Conservation (phyloP, 2,113 vertebrate genomes). For the Protobothrops mucrosquamatus region DNA sequence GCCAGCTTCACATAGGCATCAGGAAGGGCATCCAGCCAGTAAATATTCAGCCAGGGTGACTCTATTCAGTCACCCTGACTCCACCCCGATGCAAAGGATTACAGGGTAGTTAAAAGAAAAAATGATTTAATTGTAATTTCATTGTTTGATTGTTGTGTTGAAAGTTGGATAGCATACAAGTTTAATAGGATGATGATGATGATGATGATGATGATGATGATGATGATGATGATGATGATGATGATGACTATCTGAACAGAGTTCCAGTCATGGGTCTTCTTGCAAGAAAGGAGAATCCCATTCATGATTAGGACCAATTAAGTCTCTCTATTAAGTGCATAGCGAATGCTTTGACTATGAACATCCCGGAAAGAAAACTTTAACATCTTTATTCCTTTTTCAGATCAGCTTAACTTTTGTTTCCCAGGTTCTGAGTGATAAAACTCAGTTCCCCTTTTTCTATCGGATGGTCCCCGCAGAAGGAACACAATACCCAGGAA, state of each 20-base stretch:
- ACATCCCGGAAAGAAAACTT: neutral
- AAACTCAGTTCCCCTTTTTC: neutral
- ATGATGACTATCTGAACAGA: neutral
- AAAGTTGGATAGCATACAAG: neutral
- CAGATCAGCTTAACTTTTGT: neutral
- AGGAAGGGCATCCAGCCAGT: too few species aligned
- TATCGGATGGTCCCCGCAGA: neutral
- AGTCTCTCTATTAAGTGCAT: neutral
- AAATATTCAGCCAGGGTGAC: too few species aligned
- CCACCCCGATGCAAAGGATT: too few species aligned
- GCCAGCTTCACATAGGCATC: too few species aligned
- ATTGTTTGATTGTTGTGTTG: neutral
- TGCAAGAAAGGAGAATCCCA: neutral
- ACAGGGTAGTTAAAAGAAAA: too few species aligned
- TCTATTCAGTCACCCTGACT: too few species aligned
- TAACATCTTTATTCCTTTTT: neutral
- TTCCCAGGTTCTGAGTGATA: neutral
- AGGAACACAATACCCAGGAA: neutral
- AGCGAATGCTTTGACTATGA: neutral
- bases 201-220: too few species aligned
- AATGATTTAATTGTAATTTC: neutral
- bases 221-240: rapidly evolving
- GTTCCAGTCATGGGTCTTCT: neutral
- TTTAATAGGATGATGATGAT: neutral
- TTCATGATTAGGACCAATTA: neutral